Conservation (phyloP, 2,888 invertebrate genomes). For the Drosophila subquinaria region DNA sequence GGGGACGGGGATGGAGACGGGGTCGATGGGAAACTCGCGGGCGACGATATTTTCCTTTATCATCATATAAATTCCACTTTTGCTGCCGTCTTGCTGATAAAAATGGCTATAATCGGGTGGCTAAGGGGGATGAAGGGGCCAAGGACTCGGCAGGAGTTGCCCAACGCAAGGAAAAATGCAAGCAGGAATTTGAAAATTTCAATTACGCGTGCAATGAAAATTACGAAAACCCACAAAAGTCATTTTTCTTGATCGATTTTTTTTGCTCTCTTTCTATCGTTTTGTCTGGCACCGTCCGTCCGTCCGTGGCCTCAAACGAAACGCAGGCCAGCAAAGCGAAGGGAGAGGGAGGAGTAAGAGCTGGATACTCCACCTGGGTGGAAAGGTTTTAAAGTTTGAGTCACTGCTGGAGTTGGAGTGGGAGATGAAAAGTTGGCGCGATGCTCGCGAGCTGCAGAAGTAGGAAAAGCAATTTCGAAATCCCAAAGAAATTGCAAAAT, state of each 20-base stretch:
- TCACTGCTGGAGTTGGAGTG: background rate
- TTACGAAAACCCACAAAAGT: conserved; percentile 82
- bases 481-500: conserved; percentile 82
- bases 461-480: conserved; percentile 83
- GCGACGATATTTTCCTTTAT: conserved; percentile 68
- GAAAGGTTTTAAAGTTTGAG: conserved; percentile 48
- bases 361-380: conserved; percentile 47
- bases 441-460: conserved; percentile 64
- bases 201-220: conserved; percentile 83
- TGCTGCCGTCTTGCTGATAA: conserved; percentile 58
- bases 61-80: conserved; percentile 75
- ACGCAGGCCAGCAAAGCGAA: conserved; percentile 66
- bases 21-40: conserved; percentile 1
- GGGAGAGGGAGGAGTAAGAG: background rate
- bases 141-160: conserved; percentile 24
- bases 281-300: conserved; percentile 11
- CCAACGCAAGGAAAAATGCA: conserved; percentile 62
- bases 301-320: conserved; percentile 65
- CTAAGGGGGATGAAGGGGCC: background rate
- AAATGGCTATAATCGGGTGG: conserved; percentile 43
- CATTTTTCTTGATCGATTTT: conserved; percentile 83
- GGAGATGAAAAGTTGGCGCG: conserved; percentile 52
- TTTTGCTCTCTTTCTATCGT: conserved; percentile 23
- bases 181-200: conserved; percentile 83
- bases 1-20: background rate